phyloP scores from a whole-genome alignment of 2,797 vertebrate species.

The Microchirus variegatus region DNA sequence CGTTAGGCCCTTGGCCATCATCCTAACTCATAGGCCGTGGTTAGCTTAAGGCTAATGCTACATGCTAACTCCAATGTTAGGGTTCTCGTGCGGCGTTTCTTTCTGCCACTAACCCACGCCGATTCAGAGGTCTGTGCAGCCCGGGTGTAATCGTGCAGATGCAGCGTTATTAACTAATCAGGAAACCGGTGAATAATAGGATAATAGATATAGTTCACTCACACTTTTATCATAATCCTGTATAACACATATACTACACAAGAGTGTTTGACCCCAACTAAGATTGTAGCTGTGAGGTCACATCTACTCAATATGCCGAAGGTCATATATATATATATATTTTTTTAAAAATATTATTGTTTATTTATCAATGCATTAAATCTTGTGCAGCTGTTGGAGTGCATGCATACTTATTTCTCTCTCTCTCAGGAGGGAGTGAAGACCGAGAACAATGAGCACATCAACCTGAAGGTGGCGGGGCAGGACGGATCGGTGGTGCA shows the following conservation, averaged over 20 bases:
- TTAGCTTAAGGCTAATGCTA: conserved; percentile 39
- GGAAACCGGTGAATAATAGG: no score
- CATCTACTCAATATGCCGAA: no score
- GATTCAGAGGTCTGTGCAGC: not conserved
- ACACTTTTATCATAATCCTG: no score
- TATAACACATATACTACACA: no score
- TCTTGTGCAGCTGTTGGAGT: not conserved
- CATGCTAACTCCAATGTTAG: conserved; percentile 37
- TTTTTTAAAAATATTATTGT: not conserved
- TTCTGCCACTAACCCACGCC: no score
- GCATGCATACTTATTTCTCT: not conserved
- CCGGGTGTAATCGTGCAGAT: no score
- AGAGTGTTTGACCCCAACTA: no score
- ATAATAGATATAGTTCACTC: no score
- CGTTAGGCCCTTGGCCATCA: conserved; percentile 7
- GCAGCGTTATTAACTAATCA: no score
- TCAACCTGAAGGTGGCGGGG: conserved; percentile 91
- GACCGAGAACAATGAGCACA: conserved; percentile 89
- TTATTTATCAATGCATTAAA: not conserved
- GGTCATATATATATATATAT: no score
- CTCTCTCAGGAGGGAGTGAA: conserved; percentile 86
- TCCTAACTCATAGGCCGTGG: conserved; percentile 32
- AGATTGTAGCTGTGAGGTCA: no score
- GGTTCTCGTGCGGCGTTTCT: conserved; percentile 1
- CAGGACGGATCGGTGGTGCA: conserved; percentile 93